Percentiles rank a stretch among this genome's conserved stretches.
Evolutionary conservation across 1,140 invertebrate genomes (phyloP).

Genomic region (Lepidostoma basale): DNA sequence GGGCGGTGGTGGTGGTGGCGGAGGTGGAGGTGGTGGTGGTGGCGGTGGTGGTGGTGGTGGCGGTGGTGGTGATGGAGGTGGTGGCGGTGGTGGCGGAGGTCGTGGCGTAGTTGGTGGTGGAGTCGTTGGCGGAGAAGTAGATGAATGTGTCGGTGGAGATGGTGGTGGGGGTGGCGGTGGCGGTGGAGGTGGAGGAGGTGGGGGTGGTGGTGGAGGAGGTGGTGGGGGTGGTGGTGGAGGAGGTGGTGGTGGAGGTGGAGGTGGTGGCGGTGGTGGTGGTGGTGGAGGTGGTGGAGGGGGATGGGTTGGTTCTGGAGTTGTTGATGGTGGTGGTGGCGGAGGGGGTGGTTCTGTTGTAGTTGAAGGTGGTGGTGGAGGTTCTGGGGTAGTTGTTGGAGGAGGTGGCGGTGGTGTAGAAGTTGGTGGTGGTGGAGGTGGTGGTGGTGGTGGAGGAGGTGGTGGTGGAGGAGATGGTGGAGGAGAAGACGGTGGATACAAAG

Average conservation of each 20-base stretch:
- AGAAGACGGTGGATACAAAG: not conserved
- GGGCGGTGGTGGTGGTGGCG: not conserved
- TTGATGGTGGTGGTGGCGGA: not conserved
- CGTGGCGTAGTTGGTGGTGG: not conserved
- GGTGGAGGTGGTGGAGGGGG: not conserved
- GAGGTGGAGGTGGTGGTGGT: not conserved
- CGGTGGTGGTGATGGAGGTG: not conserved
- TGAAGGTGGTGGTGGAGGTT: not conserved
- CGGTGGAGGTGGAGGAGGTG: not conserved
- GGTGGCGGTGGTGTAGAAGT: not conserved
- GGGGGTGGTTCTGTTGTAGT: not conserved
- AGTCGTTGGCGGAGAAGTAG: not conserved
- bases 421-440: not conserved
- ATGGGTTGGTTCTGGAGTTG: not conserved
- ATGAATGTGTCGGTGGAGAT: too few species aligned
- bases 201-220: slow-evolving; percentile 14
- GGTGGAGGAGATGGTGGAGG: not conserved
- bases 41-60: not conserved
- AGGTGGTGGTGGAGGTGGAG: not conserved
- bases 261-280: not conserved
- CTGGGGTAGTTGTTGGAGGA: too few species aligned
- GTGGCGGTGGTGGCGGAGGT: not conserved
- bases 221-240: not conserved
- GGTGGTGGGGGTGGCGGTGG: not conserved
- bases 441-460: not conserved